Conservation (phyloP, 1,140 invertebrate species). For the Sitodiplosis mosellana region DNA sequence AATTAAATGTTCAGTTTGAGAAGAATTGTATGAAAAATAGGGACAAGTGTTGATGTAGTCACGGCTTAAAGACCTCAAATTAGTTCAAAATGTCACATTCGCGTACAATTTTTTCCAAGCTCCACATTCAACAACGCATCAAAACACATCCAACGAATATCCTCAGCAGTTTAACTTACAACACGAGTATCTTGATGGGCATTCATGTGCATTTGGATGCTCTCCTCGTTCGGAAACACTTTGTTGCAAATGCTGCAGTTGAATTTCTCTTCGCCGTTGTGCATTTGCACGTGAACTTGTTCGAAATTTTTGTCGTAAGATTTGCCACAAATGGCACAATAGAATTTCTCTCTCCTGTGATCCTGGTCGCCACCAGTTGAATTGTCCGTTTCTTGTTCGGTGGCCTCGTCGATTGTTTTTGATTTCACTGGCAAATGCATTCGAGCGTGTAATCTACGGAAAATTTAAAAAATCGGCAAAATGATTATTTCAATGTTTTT, state of each 20-base stretch:
- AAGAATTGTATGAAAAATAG: too few relatives aligned
- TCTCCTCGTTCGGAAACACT: slow-evolving; percentile 40
- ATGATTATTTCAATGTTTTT: neutral
- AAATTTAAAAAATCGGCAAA: slow-evolving; percentile 10
- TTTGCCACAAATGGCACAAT: slow-evolving; percentile 22
- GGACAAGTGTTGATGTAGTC: too few relatives aligned
- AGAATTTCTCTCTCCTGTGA: slow-evolving; percentile 12
- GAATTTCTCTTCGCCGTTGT: slow-evolving; percentile 30
- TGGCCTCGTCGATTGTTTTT: slow-evolving; percentile 34
- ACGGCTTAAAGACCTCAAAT: too few relatives aligned
- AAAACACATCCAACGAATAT: slow-evolving; percentile 13
- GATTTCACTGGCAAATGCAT: slow-evolving; percentile 48
- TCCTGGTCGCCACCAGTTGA: slow-evolving; percentile 12
- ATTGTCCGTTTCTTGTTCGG: slow-evolving; percentile 14
- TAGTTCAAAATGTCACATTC: too few relatives aligned
- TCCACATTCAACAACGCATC: too few relatives aligned
- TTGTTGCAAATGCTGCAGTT: slow-evolving; percentile 45
- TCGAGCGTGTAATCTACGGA: slow-evolving; percentile 43
- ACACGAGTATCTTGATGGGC: slow-evolving; percentile 29
- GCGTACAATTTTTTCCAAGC: too few relatives aligned
- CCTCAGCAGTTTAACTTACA: slow-evolving; percentile 21
- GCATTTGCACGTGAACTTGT: slow-evolving; percentile 41
- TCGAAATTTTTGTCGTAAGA: slow-evolving; percentile 28
- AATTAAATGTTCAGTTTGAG: too few relatives aligned
- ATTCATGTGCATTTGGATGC: slow-evolving; percentile 47